Conservation (phyloP, 2,888 invertebrate genomes). For the Synanthedon tipuliformis region DNA sequence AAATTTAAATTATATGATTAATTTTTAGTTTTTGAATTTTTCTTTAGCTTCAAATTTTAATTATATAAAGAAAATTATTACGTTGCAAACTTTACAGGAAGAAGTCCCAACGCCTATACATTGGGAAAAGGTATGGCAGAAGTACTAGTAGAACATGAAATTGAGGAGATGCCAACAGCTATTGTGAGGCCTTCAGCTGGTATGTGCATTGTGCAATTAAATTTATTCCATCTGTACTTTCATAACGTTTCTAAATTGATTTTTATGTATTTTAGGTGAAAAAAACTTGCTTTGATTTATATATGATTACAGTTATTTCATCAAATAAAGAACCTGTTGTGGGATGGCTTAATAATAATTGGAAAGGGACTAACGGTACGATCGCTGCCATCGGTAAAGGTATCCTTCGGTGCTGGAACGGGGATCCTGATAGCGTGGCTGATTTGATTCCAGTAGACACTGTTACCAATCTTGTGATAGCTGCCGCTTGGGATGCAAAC, state of each 20-base stretch:
- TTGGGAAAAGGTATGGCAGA: conserved; percentile 4
- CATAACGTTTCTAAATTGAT: too few relatives aligned
- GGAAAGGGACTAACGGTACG: not conserved
- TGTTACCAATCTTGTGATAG: conserved; percentile 1
- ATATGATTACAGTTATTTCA: not conserved
- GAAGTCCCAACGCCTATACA: conserved; percentile 3
- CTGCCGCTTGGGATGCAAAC: conserved; percentile 2
- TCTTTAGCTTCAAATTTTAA: not conserved
- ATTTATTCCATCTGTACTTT: too few relatives aligned
- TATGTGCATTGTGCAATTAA: not conserved
- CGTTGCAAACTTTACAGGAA: not conserved
- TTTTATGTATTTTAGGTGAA: too few relatives aligned
- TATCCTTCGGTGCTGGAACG: conserved; percentile 2
- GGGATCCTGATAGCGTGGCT: not conserved
- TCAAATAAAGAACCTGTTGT: not conserved
- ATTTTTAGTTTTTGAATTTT: not conserved
- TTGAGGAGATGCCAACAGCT: not conserved
- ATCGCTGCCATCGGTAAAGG: conserved; percentile 1
- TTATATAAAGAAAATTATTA: not conserved
- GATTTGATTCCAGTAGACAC: conserved; percentile 4
- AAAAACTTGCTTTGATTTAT: not conserved
- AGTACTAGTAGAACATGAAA: not conserved
- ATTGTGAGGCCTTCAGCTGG: not conserved
- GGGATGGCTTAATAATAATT: not conserved
- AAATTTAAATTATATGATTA: not conserved